Evolutionary conservation across 2,113 vertebrate genomes (phyloP).

Genomic region (Phalacrocorax pelagicus): DNA sequence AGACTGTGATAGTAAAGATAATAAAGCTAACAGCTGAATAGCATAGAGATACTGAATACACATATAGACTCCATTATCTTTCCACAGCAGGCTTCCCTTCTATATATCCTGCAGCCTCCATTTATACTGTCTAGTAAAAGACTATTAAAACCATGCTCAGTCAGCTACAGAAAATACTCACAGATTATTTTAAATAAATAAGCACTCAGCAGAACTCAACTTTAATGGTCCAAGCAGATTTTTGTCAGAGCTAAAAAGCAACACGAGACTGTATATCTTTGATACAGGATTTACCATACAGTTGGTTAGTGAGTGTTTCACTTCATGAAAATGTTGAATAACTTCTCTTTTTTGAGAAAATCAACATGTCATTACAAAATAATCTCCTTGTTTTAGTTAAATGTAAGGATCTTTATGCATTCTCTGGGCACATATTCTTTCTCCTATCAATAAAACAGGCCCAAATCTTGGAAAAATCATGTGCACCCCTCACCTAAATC

Average conservation of each 20-base stretch:
- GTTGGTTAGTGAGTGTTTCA: background rate
- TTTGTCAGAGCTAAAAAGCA: slow-evolving; percentile 7
- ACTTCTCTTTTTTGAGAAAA: background rate
- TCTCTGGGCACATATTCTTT: background rate
- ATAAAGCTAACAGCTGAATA: slow-evolving; percentile 1
- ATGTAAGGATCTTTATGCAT: background rate
- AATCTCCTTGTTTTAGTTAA: background rate
- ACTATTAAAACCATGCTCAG: background rate
- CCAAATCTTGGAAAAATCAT: background rate
- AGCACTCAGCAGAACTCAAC: background rate
- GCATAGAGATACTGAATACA: background rate
- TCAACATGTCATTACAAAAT: background rate
- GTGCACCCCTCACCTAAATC: background rate
- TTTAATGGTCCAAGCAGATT: background rate
- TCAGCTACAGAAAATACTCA: background rate
- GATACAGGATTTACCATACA: background rate
- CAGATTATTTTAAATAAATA: slow-evolving; percentile 41
- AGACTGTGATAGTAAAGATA: background rate
- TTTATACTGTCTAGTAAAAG: background rate
- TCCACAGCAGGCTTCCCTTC: background rate
- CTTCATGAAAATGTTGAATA: background rate
- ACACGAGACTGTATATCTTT: background rate
- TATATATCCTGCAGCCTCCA: background rate
- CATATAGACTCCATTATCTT: background rate
- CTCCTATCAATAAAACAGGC: background rate